Base-by-base conservation (phyloP, 2,797 vertebrate genomes). In the Margarornis squamiger region DNA sequence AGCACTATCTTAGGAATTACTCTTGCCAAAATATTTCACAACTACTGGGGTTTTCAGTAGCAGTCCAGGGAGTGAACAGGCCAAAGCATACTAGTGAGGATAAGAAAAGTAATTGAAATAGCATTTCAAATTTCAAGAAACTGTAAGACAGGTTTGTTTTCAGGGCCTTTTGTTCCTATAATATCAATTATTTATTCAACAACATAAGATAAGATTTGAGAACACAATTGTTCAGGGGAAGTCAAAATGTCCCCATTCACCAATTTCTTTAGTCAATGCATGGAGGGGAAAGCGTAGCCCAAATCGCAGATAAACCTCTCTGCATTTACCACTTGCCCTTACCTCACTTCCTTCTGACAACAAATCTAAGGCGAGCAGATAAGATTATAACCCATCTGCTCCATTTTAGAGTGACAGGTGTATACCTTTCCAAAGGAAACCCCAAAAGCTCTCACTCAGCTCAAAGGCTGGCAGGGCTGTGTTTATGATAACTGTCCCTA, bases 331-430 rank as follows among this genome's bases (percentile, higher is more conserved):
- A 97, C 98, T 97, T 97, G 95, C 96, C 98, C 98, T 98, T 98
- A 98, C 97, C 98, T 98, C 98, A 97, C 98, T 98, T 98, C 97
- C 98, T 98, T 98, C 97, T 96, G 98, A 98, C 98, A 98, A 97
- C 98, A 98, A 97, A 97, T 98, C 97, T 79, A 82, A 68, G 38
- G 58, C 23, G 78, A 81, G 95, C 89, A 98, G 98, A 98, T 98
- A 98, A 98, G 97, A 98, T 99, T 99, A 98, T 98, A 98, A 97
- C 96, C 97, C 98, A 98, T 98, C 97, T 96, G 96, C 97, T 97
- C 95, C 94, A 49, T 95, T 98, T 98, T 97, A 97, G 95, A 97
- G 84, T 96, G 98, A 98, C 98, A 99, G 98, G 98, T 98, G 98
- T 97, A 73, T 97, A 97, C 93, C 94, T 97, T 98, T 97, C 92